Conservation (phyloP, 2,888 invertebrate species). For the Aleiodes testaceus region DNA sequence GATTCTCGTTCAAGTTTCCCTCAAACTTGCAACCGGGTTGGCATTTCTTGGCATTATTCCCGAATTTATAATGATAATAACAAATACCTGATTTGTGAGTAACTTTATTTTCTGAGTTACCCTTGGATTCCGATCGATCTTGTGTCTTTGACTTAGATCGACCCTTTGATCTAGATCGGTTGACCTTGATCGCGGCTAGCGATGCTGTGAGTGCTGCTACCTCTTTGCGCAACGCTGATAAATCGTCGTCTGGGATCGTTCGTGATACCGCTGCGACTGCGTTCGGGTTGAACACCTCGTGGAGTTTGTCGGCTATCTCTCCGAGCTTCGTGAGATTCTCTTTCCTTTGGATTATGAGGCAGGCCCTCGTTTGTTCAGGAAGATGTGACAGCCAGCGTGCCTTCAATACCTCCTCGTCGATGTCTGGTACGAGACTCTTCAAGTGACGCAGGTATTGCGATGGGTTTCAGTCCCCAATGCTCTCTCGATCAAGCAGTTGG, state of each 20-base stretch:
- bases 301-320: conserved; percentile 14
- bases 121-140: not conserved
- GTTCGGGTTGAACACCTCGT: too few relatives aligned
- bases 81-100: not conserved
- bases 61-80: conserved; percentile 10
- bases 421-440: conserved; percentile 1
- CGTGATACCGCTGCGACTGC: too few relatives aligned
- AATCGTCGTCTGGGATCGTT: not conserved
- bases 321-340: not conserved
- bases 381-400: conserved; percentile 31
- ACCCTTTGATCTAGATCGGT: not conserved
- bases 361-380: not conserved
- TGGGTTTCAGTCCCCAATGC: not conserved
- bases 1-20: conserved; percentile 23
- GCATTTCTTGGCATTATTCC: not conserved
- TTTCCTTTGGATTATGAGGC: not conserved
- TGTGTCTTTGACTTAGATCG: not conserved
- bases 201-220: too few relatives aligned
- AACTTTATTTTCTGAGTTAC: not conserved
- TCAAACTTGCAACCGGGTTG: not conserved
- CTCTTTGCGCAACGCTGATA: not conserved
- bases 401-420: conserved; percentile 26
- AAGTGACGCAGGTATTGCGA: conserved; percentile 19
- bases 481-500: not conserved
- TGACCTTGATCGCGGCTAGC: not conserved